Evolutionary conservation across 1,140 invertebrate species (phyloP), one percentile per base, ranked within the genome.

Genomic region (Zaprionus ghesquierei): DNA sequence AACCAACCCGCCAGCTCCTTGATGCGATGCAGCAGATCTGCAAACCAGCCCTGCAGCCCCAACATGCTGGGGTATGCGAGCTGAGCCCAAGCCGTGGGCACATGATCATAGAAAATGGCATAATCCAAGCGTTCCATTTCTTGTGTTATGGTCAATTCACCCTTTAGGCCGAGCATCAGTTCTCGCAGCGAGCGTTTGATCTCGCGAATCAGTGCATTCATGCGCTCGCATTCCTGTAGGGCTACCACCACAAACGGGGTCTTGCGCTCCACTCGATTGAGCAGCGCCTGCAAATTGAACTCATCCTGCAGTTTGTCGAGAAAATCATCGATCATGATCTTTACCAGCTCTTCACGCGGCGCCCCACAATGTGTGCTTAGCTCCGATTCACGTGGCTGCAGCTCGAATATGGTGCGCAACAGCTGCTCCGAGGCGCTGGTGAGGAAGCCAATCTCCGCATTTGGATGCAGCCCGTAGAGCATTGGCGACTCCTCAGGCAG

Each of bases 371-470:
- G 94, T 5, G 96, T 96, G 5, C 94, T 92, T n/a, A 95, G 94
- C n/a, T 96, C 96, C 1, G 95, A 92, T 81, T 98, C 96, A 75
- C 96, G 93, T 0, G 98, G 97, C 92, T 99, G 97, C 94, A 99
- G 94, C 92, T 98, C 97, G 80, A 99, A 96, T 10, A 99, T 95
- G 2, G 97, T 98, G 93, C 94, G 95, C 87, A 99, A 97, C 23
- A 99, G 93, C 73, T 95, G 95, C 85, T 98, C 97, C 0, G 97
- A 97, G 3, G 95, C 96, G 0, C 94, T 95, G 0, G 98, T 98
- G 41, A 99, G 93, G 81, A 98, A 98, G 8, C 98, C 98, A 66
- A 99, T 98, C 93, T 99, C 98, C 2, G 98, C 98, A 92, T 99
- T 99, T 0, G 97, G 96, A 93, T 99, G 98, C 5, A 99, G 93